Evolutionary conservation across 1,140 invertebrate species (phyloP), one percentile per base, ranked within the genome.

Genomic region (Drosophila suzukii): DNA sequence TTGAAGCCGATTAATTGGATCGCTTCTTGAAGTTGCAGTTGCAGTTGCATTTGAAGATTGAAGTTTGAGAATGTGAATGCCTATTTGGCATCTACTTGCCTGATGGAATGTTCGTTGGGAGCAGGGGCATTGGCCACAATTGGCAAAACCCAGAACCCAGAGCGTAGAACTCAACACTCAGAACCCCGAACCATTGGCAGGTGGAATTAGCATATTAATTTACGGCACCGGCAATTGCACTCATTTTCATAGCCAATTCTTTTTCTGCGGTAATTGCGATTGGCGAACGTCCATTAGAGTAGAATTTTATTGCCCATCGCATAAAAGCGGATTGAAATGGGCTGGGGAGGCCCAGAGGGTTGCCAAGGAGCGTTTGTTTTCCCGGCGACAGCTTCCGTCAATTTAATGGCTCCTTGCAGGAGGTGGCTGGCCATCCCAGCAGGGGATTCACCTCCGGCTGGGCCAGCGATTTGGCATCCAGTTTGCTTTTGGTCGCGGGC

Each of bases 131-230:
- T 20, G 13, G 47, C 47, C 49, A 34, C 30, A 17, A 6, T 15
- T 27, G 27, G 27, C 27, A 24, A 4, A 24, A 24, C 24, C 1
- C n/a, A 50, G 47, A 30, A 15, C 13, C n/a, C 27, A 30, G 47
- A 30, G 13, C 30, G 0, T 4, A 49, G 47, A 27, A 15, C 13
- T 4, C 27, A n/a, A 13, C n/a, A 30, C 27, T 13, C 12, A 15
- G n/a, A 50, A 15, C 27, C n/a, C n/a, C 30, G 56, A 76, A 62
- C 54, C 51, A 71, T 43, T 78, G 36, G 38, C 58, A 55, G 62
- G 32, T 70, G 44, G 72, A 78, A 86, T 88, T 88, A 88, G 83
- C 82, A 86, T 86, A 88, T 86, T 88, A 86, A 68, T 79, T 86
- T 86, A 86, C 60, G 83, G 66, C 65, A 67, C 66, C 78, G 78